A percentile compares a stretch with the other conserved stretches of the same genome.
These are phyloP conservation scores for Megaceryle alcyon DNA, from an alignment of 2,797 vertebrate genomes.

Conservation along the genomic window DNA sequence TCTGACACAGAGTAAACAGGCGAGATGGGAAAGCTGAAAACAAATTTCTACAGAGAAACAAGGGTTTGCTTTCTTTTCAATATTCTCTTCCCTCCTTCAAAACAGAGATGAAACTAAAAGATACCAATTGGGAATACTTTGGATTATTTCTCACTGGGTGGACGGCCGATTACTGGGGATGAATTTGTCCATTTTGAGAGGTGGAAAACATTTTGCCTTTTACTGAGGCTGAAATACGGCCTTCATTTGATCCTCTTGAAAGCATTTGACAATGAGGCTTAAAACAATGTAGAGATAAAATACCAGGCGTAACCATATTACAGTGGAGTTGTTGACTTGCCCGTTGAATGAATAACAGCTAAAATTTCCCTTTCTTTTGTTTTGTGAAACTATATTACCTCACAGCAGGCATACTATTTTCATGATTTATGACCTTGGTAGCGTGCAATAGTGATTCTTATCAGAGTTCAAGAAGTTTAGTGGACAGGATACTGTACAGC, in stretches of 20 bases:
- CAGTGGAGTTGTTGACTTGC: background rate
- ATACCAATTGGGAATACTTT: background rate
- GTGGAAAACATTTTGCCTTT: background rate
- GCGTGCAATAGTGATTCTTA: background rate
- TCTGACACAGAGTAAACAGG: background rate
- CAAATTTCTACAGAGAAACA: background rate
- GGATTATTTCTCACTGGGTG: background rate
- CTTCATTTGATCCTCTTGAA: constrained; percentile 16
- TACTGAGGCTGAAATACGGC: background rate
- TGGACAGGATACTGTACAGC: background rate
- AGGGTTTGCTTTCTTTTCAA: background rate
- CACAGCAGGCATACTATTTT: background rate
- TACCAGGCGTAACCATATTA: background rate
- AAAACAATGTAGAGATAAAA: constrained; percentile 8
- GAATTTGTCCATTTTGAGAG: constrained; percentile 4
- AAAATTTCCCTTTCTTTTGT: constrained; percentile 12
- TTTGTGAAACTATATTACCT: background rate
- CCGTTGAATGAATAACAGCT: background rate
- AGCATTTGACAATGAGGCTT: background rate
- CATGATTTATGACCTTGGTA: background rate
- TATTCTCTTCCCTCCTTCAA: background rate
- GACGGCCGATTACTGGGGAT: background rate
- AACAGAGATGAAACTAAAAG: background rate
- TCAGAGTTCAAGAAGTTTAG: background rate
- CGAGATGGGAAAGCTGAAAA: background rate